Evolutionary conservation across 2,797 vertebrate species (phyloP), one percentile per base, ranked within the genome.

Genomic region (Peromyscus attwateri): DNA sequence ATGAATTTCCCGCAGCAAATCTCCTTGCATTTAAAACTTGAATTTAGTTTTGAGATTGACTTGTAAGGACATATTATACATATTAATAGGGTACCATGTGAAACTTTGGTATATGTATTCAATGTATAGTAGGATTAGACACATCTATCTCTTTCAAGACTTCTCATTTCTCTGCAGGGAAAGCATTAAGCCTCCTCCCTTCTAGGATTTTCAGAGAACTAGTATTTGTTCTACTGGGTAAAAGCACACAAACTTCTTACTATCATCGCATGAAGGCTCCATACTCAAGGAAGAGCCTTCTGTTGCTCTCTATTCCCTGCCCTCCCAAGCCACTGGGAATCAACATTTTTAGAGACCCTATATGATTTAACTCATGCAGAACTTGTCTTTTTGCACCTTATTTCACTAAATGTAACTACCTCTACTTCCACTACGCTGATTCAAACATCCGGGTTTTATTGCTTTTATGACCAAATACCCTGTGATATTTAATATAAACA

Each of bases 11-110:
- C 14, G 64, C 25, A 49, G 66, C 75, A 80, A 79, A 64, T 40
- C 3, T 68, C 73, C 66, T 40, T 90, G 13, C 89, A 70, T 87
- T 96, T 91, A 70, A 17, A 79, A 91, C 52, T 37, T 68, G 31
- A 85, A 85, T n/a, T 79, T 70, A 71, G 43, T 57, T 77, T 55
- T 60, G 25, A 81, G 10, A 29, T 8, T 9, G 2, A 31, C 68
- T 37, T 52, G 34, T 49, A 31, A 70, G 52, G 27, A 46, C 37
- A 57, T n/a, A 43, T 29, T 71, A 10, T 27, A 70, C 25, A 55
- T 46, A 70, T 93, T 60, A 88, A 13, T 81, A 40, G 21, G 3
- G 23, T 49, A 40, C 64, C 40, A 46, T 60, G 17, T 64, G 34
- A 77, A 87, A 25, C 52, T 79, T 81, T 73, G 66, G 31, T 62